Percentiles rank a stretch among this genome's conserved stretches.
Conservation (phyloP, 2,113 vertebrate species). For the Trichechus manatus region DNA sequence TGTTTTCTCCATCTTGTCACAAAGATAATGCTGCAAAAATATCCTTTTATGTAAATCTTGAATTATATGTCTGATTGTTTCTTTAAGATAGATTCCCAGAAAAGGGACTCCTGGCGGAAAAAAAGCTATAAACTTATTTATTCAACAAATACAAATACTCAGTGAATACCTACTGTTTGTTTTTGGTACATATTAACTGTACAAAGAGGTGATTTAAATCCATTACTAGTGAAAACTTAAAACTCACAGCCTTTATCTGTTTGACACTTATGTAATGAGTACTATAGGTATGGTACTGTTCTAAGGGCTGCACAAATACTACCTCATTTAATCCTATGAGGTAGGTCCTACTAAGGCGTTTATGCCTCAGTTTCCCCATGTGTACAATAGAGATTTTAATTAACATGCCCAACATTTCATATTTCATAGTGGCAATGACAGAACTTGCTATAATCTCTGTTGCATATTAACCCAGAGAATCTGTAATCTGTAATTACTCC, state of each 20-base stretch:
- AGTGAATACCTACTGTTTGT: not conserved
- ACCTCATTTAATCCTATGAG: not conserved
- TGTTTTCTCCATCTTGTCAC: slow-evolving; percentile 34
- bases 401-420: not conserved
- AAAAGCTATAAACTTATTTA: not conserved
- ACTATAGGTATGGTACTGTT: not conserved
- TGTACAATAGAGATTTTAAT: not conserved
- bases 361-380: not conserved
- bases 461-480: not conserved
- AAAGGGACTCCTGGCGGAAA: not conserved
- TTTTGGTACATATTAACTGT: not conserved
- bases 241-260: not conserved
- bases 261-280: not conserved
- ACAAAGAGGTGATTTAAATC: not conserved
- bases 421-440: not conserved
- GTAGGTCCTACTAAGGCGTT: not conserved
- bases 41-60: not conserved
- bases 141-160: not conserved
- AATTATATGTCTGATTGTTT: not conserved
- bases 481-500: not conserved
- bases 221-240: not conserved
- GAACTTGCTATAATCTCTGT: not conserved
- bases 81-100: not conserved
- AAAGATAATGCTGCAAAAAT: not conserved
- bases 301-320: not conserved